These are phyloP conservation scores for Lipophrys pholis DNA, from an alignment of 2,113 vertebrate genomes.

Conservation along the genomic window DNA sequence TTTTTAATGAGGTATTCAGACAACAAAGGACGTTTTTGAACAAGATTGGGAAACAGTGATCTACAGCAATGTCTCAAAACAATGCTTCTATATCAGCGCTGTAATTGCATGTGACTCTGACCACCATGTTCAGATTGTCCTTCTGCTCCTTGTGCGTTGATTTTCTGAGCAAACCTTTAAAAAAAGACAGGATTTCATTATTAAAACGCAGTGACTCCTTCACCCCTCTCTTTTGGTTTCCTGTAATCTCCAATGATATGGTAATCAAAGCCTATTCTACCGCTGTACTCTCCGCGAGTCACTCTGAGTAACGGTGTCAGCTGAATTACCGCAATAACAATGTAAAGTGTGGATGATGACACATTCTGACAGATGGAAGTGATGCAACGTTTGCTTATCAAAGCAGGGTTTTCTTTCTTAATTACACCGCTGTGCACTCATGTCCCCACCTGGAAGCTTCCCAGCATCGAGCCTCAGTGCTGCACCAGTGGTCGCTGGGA, in stretches of 20 bases:
- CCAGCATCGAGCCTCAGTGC: background rate
- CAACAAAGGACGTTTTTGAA: background rate
- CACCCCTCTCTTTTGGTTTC: slow-evolving; percentile 30
- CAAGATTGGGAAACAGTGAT: background rate
- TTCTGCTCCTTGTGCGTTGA: slow-evolving; percentile 18
- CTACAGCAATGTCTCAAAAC: background rate
- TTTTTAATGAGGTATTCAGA: background rate
- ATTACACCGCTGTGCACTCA: background rate
- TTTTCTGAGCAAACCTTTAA: slow-evolving; percentile 21
- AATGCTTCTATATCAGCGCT: slow-evolving; percentile 1
- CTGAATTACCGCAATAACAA: slow-evolving; percentile 39
- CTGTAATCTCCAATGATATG: slow-evolving; percentile 37
- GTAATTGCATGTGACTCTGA: slow-evolving; percentile 23
- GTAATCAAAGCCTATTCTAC: slow-evolving; percentile 37
- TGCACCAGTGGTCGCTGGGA: background rate
- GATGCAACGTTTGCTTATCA: slow-evolving; percentile 39
- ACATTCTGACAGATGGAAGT: slow-evolving; percentile 38
- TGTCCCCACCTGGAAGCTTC: slow-evolving; percentile 11
- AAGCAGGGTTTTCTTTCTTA: slow-evolving; percentile 6
- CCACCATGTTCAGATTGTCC: background rate
- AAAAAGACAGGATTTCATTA: too few species aligned
- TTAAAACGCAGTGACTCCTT: slow-evolving; percentile 15
- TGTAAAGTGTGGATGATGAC: slow-evolving; percentile 46
- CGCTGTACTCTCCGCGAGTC: slow-evolving; percentile 22
- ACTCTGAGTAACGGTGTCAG: slow-evolving; percentile 33